Percentiles rank a stretch among this genome's conserved stretches.
phyloP scores from a whole-genome alignment of 2,888 invertebrate genomes.

The Stenodera caucasica region DNA sequence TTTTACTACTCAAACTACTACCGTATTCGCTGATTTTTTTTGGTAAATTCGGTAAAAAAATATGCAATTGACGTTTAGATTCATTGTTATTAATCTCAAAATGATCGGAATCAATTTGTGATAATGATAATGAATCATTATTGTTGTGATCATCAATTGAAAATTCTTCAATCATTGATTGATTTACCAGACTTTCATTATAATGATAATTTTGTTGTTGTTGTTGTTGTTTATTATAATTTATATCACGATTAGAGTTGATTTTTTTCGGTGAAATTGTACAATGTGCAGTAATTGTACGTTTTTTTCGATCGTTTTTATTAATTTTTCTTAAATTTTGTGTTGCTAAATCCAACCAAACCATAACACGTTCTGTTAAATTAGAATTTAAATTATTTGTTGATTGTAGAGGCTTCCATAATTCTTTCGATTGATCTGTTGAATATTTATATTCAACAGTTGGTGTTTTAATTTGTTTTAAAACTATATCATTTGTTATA shows the following conservation, averaged over 20 bases:
- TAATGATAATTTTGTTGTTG: background rate
- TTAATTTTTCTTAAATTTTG: background rate
- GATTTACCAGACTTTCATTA: background rate
- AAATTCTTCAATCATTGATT: background rate
- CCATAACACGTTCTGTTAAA: slow-evolving; percentile 65
- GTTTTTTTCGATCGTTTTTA: slow-evolving; percentile 9
- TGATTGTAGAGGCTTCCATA: background rate
- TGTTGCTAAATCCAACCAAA: slow-evolving; percentile 74
- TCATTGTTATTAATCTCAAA: background rate
- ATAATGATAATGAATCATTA: background rate
- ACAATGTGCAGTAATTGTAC: background rate
- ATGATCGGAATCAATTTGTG: slow-evolving; percentile 6
- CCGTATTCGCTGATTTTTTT: slow-evolving; percentile 42
- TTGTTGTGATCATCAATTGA: background rate
- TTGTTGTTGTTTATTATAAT: background rate
- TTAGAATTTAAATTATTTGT: background rate
- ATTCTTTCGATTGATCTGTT: background rate
- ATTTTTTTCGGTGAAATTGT: background rate
- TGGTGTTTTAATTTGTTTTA: background rate
- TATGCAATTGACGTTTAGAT: slow-evolving; percentile 66
- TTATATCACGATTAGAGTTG: background rate
- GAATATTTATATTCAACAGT: slow-evolving; percentile 2
- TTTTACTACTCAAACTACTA: slow-evolving; percentile 36
- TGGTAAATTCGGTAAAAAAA: slow-evolving; percentile 64
- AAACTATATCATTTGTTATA: slow-evolving; percentile 56